Evolutionary conservation across 2,888 invertebrate species (phyloP), one percentile per base, ranked within the genome.

Genomic region (Xestoiulus laeticollis): DNA sequence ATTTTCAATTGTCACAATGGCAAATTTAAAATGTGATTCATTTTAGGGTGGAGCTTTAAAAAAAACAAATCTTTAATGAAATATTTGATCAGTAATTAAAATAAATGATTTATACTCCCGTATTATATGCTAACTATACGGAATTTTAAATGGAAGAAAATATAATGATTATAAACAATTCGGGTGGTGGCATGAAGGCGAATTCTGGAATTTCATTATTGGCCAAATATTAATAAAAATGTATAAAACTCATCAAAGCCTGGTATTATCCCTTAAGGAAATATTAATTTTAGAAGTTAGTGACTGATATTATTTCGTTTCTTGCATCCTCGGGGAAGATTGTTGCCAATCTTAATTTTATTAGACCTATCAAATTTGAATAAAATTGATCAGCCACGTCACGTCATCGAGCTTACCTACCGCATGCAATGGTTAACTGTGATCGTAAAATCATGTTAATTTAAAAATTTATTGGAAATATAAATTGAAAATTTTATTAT

Each of bases 131-230:
- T 3, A 68, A 26, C 26, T 26, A n/a, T n/a, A 26, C 68, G 12
- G 59, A 10, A 68, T 68, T 68, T 68, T 68, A 68, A 26, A 26
- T 68, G 68, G 68, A 68, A 26, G 26, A 68, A 68, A 12, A 12
- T 26, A 3, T 26, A 68, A 26, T 68, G 12, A 14, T 68, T 68
- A 26, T 68, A 68, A 68, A 68, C 68, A 68, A 68, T n/a, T 68
- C 26, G 1, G 26, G 26, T 14, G 68, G 26, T 5, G 26, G 12
- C 26, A 68, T 68, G 26, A 26, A 68, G 68, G 68, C 22, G 68
- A 68, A 68, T 68, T 68, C 26, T 68, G 68, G 68, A 68, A 68
- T 68, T 68, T 68, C 68, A 68, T 68, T 68, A 68, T 68, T 68
- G 68, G 26, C 68, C 68, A 68, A 68, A 68, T 68, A 26, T 68